Evolutionary conservation across 2,888 invertebrate species (phyloP).

Genomic region (Eristalinus aeneus): DNA sequence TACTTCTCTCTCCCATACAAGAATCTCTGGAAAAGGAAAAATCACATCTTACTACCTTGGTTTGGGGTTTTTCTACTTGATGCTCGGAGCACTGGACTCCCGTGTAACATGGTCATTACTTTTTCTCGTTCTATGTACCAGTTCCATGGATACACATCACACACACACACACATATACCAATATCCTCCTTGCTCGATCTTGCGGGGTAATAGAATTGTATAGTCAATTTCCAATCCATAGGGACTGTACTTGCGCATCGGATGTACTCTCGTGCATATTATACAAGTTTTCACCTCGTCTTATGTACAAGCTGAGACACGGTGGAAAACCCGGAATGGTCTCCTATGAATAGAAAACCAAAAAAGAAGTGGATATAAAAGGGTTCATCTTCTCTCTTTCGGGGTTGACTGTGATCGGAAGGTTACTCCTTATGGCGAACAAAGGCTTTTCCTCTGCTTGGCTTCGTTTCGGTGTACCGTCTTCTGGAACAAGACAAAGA

Average conservation of each 20-base stretch:
- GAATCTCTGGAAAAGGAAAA: constrained; percentile 44
- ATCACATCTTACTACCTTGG: constrained; percentile 26
- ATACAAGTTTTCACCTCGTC: constrained; percentile 58
- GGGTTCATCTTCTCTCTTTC: constrained; percentile 56
- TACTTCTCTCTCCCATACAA: constrained; percentile 13
- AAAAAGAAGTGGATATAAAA: constrained; percentile 23
- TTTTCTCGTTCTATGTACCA: constrained; percentile 48
- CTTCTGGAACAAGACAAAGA: constrained; percentile 59
- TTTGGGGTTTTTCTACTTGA: constrained; percentile 12
- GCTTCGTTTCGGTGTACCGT: constrained; percentile 28
- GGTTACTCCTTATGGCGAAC: constrained; percentile 63
- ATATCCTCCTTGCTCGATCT: background rate
- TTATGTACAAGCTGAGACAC: constrained; percentile 12
- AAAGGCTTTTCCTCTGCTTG: constrained; percentile 48
- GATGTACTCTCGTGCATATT: constrained; percentile 36
- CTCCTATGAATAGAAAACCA: constrained; percentile 16
- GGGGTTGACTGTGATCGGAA: constrained; percentile 38
- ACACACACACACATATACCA: background rate
- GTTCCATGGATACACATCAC: background rate
- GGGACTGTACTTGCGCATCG: constrained; percentile 64
- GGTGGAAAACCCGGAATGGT: constrained; percentile 53
- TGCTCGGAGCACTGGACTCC: constrained; percentile 16
- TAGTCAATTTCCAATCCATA: constrained; percentile 40
- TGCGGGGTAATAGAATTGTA: constrained; percentile 39
- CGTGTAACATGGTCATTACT: constrained; percentile 57